Base-by-base conservation (phyloP, 1,140 invertebrate genomes). In the Saccostrea echinata region DNA sequence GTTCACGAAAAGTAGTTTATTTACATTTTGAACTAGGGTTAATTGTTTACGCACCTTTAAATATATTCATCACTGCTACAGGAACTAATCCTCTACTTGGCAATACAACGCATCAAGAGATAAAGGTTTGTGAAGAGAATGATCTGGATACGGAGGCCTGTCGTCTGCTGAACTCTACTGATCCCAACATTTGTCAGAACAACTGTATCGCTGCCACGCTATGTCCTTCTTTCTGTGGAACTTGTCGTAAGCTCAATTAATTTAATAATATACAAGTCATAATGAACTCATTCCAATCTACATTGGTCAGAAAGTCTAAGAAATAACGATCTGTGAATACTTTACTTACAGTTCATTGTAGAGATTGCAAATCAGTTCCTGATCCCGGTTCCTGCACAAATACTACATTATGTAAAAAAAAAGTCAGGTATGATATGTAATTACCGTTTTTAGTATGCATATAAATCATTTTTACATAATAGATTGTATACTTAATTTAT, bases 111-210 rank as follows among this genome's bases (percentile, higher is more conserved):
- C 43, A 83, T 21, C 33, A 51, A 18, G 52, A 30, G 8, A 24
- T 51, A n/a, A 53, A 53, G 51, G 81, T 83, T n/a, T 51, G 35
- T n/a, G 16, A 83, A 35, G 51, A 51, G 8, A 83, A 83, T 18
- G 83, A 84, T 53, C 53, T 84, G 1, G 83, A 84, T 24, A 84
- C 83, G 0, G 83, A 84, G 52, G 83, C 43, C 6, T 84, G 83
- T 84, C 83, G 83, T 84, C 83, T 84, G 83, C 83, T 84, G 30
- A 55, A 84, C 53, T 21, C 52, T 16, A 61, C 53, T 8, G 53
- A 84, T 57, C 53, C 83, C n/a, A 61, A 53, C 8, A 84, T 84
- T 0, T 84, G 83, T 84, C 52, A 84, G 9, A 84, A 84, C 52
- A 61, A 61, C 30, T 84, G 83, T 30, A 27, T 84, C 24, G 83